Evolutionary conservation across 2,113 vertebrate genomes (phyloP).

Genomic region (Dicerorhinus sumatrensis): DNA sequence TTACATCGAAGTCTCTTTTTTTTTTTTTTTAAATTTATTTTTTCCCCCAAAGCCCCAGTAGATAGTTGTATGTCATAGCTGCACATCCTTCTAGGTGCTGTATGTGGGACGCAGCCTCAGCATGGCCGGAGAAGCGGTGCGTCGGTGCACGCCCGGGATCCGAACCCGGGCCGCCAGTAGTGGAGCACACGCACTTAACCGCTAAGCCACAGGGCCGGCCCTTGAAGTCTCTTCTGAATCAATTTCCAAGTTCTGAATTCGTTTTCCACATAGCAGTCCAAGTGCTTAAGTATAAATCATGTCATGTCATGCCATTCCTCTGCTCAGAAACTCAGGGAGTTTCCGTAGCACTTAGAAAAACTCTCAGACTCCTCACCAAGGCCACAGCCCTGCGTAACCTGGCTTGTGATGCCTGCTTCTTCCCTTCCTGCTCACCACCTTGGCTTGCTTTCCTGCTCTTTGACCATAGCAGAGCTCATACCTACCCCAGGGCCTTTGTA

Average conservation of each 20-base stretch:
- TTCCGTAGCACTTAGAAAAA: not conserved
- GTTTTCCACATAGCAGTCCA: not conserved
- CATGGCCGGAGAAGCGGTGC: no score
- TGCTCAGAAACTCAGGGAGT: not conserved
- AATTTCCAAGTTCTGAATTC: conserved; percentile 24
- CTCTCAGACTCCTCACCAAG: not conserved
- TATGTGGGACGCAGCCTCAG: no score
- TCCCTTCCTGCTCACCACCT: not conserved
- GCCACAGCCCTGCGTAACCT: not conserved
- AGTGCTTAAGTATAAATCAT: not conserved
- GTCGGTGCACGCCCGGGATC: no score
- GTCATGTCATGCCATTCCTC: no score
- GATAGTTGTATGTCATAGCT: no score
- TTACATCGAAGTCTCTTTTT: not conserved
- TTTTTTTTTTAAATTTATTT: no score
- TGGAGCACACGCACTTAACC: no score
- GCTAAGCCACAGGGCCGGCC: no score
- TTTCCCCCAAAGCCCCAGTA: no score
- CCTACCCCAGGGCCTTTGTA: not conserved
- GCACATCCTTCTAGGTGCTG: no score
- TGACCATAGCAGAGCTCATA: not conserved
- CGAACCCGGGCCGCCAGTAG: no score
- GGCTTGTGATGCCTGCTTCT: not conserved
- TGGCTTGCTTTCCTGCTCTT: not conserved
- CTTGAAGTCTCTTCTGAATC: not conserved